Evolutionary conservation across 2,888 invertebrate genomes (phyloP).

Genomic region (Tenthredo livida): DNA sequence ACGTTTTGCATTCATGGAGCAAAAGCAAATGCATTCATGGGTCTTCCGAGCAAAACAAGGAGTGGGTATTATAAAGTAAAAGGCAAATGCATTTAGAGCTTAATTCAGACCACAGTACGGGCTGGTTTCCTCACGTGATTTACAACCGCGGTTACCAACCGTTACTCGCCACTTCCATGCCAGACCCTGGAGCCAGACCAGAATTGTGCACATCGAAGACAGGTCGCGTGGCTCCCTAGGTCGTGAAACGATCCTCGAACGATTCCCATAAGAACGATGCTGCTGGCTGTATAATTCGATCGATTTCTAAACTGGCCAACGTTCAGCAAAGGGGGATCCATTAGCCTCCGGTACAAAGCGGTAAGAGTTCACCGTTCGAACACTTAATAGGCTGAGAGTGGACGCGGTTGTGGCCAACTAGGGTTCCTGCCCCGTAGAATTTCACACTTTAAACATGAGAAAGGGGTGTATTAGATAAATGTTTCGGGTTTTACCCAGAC

Average conservation of each 20-base stretch:
- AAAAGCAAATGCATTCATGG: constrained; percentile 55
- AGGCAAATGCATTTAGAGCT: constrained; percentile 70
- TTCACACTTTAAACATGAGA: constrained; percentile 60
- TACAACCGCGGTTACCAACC: constrained; percentile 62
- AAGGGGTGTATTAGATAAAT: constrained; percentile 65
- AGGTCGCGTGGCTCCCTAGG: background rate
- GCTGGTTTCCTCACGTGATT: constrained; percentile 71
- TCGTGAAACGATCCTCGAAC: background rate
- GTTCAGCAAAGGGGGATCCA: background rate
- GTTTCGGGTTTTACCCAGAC: constrained; percentile 58
- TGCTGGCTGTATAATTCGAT: background rate
- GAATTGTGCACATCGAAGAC: background rate
- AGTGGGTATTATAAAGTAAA: constrained; percentile 46
- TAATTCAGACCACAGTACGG: constrained; percentile 69
- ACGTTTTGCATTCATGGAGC: constrained; percentile 33
- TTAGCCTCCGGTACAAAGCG: constrained; percentile 15
- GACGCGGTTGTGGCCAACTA: constrained; percentile 16
- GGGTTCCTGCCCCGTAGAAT: constrained; percentile 60
- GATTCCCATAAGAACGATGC: background rate
- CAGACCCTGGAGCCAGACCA: background rate
- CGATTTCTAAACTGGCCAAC: background rate
- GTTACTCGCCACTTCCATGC: constrained; percentile 4
- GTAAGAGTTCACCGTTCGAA: constrained; percentile 26
- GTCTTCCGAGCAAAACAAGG: constrained; percentile 57
- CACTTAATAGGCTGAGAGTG: constrained; percentile 34